Evolutionary conservation across 2,797 vertebrate species (phyloP), one percentile per base, ranked within the genome.

Genomic region (Sitta carolinensis): DNA sequence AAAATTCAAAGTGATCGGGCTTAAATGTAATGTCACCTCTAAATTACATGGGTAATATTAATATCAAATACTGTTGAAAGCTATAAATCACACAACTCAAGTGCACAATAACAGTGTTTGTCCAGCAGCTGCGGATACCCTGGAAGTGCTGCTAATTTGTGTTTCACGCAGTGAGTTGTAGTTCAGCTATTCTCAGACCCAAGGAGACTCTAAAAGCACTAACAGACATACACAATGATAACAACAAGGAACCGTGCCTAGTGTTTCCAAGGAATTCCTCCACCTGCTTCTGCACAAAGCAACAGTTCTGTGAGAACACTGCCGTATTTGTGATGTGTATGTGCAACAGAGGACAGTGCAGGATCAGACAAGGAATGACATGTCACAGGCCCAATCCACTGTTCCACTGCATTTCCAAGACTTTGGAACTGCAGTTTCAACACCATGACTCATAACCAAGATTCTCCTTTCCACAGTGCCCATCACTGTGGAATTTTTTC

Each of bases 251-350:
- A 67, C 25, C 1, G 1, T 2, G 3, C 16, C 30, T n/a, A 68
- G 42, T 1, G 2, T 19, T 64, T 21, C 16, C 34, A 48, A 52
- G 50, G 34, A 50, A 85, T 30, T 75, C 12, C 45, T 14, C 45
- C n/a, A 23, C 42, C 54, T 70, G 62, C 34, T 67, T 27, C 40
- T 51, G 36, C 36, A 43, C 19, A 61, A 72, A 64, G 17, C 13
- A 48, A 58, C 0, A 0, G 18, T 30, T 22, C 62, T 45, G 30
- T 27, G 11, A 40, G 43, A 68, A 32, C 3, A 0, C 27, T 18
- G 32, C 50, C 27, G 29, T n/a, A 16, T 26, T 90, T 6, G 0
- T 1, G 2, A 9, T 26, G 5, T 3, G 0, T 16, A 50, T 1
- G 2, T 2, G 4, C 26, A 43, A 67, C 8, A 74, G 29, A 52